A percentile compares a stretch with the other conserved stretches of the same genome.
These are phyloP conservation scores for Chironomus riparius DNA, from an alignment of 2,888 invertebrate genomes.

Conservation along the genomic window DNA sequence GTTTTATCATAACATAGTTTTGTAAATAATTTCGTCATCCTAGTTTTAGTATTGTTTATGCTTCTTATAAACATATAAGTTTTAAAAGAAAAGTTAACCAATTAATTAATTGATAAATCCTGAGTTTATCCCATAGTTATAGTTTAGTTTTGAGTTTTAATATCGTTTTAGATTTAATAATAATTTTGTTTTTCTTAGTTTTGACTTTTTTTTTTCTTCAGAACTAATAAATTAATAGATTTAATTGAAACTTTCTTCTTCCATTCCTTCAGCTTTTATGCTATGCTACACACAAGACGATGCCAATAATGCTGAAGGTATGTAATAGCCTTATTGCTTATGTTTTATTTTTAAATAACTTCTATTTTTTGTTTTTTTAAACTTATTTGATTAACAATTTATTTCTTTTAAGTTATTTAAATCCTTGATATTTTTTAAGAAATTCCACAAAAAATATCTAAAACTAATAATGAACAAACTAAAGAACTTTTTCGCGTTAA, in stretches of 20 bases:
- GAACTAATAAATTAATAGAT: neutral
- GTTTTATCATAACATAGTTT: neutral
- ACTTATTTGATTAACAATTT: neutral
- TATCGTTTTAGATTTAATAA: too few species aligned
- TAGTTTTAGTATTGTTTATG: neutral
- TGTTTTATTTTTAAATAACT: neutral
- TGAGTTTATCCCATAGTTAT: too few species aligned
- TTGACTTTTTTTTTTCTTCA: conserved; percentile 17
- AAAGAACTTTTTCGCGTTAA: neutral
- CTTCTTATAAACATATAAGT: conserved; percentile 10
- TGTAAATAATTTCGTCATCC: neutral
- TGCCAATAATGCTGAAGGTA: conserved; percentile 75
- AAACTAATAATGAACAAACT: neutral
- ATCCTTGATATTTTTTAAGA: neutral
- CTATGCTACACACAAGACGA: conserved; percentile 91
- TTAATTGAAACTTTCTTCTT: conserved; percentile 4
- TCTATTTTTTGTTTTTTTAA: neutral
- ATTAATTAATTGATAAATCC: neutral
- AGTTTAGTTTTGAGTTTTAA: too few species aligned
- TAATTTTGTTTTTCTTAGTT: neutral
- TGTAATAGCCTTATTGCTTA: conserved; percentile 39
- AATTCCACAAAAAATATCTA: neutral
- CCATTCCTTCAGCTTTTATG: conserved; percentile 72
- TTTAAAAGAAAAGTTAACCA: neutral
- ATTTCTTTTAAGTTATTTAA: neutral